Conservation (phyloP, 1,140 invertebrate genomes). For the Pachyrhynchus sulphureomaculatus region DNA sequence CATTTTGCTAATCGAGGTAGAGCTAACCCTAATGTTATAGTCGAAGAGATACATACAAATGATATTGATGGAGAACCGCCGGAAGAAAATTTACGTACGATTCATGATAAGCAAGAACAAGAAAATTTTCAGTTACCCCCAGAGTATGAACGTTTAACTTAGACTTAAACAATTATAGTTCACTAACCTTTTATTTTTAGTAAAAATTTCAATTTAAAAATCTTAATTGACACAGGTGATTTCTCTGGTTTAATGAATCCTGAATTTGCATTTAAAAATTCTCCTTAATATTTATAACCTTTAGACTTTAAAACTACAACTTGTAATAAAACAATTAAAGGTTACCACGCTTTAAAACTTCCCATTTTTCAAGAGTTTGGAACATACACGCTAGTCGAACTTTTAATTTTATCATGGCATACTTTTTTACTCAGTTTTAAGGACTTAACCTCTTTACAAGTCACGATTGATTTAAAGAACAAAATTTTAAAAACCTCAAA, state of each 20-base stretch:
- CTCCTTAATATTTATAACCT: neutral
- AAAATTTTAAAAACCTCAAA: neutral
- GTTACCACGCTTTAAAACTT: neutral
- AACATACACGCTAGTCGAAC: neutral
- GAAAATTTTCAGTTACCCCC: neutral
- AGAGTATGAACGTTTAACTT: neutral
- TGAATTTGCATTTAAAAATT: neutral
- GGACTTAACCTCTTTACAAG: neutral
- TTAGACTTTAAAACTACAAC: neutral
- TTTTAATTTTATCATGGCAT: neutral
- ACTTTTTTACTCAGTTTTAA: neutral
- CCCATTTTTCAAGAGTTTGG: neutral
- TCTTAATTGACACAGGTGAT: constrained; percentile 7
- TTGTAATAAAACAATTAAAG: neutral
- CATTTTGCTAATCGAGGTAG: constrained; percentile 1
- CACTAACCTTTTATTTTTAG: neutral
- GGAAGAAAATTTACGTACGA: too few species aligned
- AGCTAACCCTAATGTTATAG: neutral
- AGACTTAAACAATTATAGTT: constrained; percentile 6
- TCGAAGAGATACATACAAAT: neutral
- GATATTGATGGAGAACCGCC: too few species aligned
- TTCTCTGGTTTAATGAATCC: neutral
- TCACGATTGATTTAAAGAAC: constrained; percentile 5
- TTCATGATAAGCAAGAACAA: too few species aligned
- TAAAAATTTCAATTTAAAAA: neutral